These are phyloP conservation scores for Noctua fimbriata DNA, from an alignment of 2,888 invertebrate genomes.

Conservation along the genomic window DNA sequence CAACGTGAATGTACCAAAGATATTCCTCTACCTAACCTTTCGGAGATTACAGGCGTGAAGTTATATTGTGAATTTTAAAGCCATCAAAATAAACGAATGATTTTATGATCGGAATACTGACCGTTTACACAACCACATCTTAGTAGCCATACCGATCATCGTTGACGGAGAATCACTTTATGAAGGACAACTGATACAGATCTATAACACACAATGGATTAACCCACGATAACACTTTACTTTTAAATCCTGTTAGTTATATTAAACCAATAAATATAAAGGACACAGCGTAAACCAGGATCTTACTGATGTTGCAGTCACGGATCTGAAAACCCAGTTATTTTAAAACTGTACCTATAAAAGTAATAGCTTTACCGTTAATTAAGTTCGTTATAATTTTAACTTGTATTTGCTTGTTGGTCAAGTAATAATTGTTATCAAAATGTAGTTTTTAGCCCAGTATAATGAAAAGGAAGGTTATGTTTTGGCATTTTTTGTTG, in stretches of 20 bases:
- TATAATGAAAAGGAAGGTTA: neutral
- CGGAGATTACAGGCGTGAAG: no score
- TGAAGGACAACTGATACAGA: constrained; percentile 28
- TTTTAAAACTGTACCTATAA: constrained; percentile 16
- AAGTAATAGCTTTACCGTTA: constrained; percentile 16
- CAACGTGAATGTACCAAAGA: no score
- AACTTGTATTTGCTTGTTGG: neutral
- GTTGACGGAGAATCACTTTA: neutral
- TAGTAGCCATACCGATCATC: neutral
- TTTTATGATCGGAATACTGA: no score
- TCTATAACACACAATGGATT: constrained; percentile 31
- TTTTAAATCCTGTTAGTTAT: constrained; percentile 49
- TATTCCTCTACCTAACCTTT: no score
- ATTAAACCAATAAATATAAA: constrained; percentile 48
- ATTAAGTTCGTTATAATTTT: constrained; percentile 34
- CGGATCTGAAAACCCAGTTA: constrained; percentile 58
- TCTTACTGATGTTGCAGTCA: constrained; percentile 37
- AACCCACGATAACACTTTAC: constrained; percentile 44
- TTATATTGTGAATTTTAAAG: no score
- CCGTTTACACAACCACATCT: no score
- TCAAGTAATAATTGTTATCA: constrained; percentile 16
- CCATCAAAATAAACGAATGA: no score
- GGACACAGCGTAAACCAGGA: constrained; percentile 49
- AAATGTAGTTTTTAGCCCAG: neutral
- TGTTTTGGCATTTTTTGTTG: neutral